phyloP scores from a whole-genome alignment of 1,140 invertebrate genomes.

The Dolichoris vasculosae region DNA sequence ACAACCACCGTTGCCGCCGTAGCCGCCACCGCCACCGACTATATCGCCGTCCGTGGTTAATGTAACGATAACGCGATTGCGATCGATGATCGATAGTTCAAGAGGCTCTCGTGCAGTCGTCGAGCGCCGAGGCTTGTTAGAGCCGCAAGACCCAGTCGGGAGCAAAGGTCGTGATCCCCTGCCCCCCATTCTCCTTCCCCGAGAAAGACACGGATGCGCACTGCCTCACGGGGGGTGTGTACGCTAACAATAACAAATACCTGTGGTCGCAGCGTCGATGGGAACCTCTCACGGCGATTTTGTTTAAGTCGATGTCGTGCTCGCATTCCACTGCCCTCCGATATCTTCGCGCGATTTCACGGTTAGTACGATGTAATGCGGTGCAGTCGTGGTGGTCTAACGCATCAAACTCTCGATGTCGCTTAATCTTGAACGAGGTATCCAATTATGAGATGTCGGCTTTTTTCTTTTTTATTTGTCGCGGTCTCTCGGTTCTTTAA shows the following conservation, averaged over 20 bases:
- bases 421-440: not conserved
- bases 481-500: too few species aligned
- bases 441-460: not conserved
- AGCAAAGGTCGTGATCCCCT: not conserved
- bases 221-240: not conserved
- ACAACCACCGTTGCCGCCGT: too few species aligned
- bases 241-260: slow-evolving; percentile 13
- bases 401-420: not conserved
- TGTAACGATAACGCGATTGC: slow-evolving; percentile 44
- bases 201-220: too few species aligned
- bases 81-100: slow-evolving; percentile 52
- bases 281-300: not conserved
- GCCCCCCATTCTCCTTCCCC: not conserved
- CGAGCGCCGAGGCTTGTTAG: slow-evolving; percentile 1
- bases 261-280: not conserved
- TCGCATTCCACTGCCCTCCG: not conserved
- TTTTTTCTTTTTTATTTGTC: too few species aligned
- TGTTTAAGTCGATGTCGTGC: not conserved
- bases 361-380: not conserved
- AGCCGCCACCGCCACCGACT: not conserved
- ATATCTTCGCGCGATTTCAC: not conserved
- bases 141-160: not conserved
- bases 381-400: not conserved
- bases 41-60: not conserved
- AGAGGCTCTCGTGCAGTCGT: not conserved